A percentile compares a stretch with the other conserved stretches of the same genome.
These are phyloP conservation scores for Scolopax rusticola DNA, from an alignment of 2,797 vertebrate genomes.

Conservation along the genomic window DNA sequence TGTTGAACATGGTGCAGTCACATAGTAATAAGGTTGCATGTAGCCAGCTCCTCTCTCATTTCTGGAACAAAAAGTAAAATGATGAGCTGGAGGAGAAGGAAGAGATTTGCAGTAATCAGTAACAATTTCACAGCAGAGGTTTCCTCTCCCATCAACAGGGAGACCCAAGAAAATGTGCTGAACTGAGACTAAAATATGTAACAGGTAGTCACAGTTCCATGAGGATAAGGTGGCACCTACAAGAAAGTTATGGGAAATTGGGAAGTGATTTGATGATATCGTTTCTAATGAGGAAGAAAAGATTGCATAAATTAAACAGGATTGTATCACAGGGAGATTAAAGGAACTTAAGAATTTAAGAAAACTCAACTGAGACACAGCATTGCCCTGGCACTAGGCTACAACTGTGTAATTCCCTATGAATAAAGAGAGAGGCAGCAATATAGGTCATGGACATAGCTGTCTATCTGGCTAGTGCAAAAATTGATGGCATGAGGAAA, in stretches of 20 bases:
- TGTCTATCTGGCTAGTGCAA: background rate
- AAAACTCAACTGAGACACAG: background rate
- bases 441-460: background rate
- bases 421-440: background rate
- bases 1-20: background rate
- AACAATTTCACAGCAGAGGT: background rate
- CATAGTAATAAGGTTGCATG: background rate
- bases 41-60: background rate
- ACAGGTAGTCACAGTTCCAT: background rate
- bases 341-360: background rate
- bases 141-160: background rate
- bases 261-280: background rate
- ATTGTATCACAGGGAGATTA: background rate
- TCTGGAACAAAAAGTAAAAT: background rate
- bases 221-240: background rate
- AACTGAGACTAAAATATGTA: background rate
- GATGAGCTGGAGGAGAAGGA: background rate
- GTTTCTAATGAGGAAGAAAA: background rate
- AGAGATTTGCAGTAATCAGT: background rate
- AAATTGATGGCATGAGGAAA: background rate
- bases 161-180: background rate
- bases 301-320: background rate
- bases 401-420: background rate
- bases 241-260: background rate
- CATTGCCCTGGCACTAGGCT: background rate